Conservation (phyloP, 2,113 vertebrate species). For the Silurus asotus region DNA sequence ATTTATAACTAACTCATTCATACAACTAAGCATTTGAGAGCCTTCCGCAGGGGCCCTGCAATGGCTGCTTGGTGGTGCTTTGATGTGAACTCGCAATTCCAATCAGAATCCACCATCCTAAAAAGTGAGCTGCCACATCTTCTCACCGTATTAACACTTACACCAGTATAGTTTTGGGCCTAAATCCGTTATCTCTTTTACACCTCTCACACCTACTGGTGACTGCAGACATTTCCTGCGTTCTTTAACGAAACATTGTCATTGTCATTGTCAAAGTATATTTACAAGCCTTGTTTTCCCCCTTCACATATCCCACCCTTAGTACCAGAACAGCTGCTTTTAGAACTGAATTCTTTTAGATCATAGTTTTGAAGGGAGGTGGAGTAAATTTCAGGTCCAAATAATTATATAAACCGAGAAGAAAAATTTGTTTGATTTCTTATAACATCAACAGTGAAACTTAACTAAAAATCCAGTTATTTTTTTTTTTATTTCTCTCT, state of each 20-base stretch:
- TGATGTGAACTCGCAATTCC: no score
- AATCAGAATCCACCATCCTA: no score
- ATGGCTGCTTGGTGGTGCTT: no score
- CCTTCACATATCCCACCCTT: background rate
- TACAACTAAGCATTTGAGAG: no score
- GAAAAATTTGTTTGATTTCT: background rate
- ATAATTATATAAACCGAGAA: background rate
- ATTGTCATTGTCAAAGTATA: background rate
- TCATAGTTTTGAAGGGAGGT: background rate
- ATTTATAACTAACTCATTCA: no score
- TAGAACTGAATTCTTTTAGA: background rate
- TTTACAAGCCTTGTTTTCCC: background rate
- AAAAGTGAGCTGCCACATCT: no score
- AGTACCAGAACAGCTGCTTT: background rate
- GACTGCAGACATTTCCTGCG: background rate
- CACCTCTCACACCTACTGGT: background rate
- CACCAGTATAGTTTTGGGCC: background rate
- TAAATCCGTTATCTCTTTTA: background rate
- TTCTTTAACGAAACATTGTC: background rate
- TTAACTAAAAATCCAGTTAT: background rate
- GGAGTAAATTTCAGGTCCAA: background rate
- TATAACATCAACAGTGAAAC: background rate
- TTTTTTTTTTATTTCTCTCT: background rate
- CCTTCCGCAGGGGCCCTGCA: no score
- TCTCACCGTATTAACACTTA: background rate